Conservation (phyloP, 2,113 vertebrate species). For the Paraplagusia blochii region DNA sequence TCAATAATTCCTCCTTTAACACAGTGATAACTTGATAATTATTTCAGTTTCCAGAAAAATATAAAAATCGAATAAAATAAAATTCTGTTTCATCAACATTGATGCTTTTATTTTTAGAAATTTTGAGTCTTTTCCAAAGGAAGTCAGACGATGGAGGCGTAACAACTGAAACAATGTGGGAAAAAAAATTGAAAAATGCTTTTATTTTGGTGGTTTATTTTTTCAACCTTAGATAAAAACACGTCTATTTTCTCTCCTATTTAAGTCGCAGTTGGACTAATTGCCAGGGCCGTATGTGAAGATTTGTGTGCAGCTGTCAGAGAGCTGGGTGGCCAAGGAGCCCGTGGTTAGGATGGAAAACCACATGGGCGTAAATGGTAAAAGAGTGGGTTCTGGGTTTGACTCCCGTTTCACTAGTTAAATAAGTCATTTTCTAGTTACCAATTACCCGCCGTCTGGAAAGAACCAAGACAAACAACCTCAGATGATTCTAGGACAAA, state of each 20-base stretch:
- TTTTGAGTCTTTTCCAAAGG: too few relatives aligned
- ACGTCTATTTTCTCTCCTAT: background rate
- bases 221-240: background rate
- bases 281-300: background rate
- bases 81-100: too few relatives aligned
- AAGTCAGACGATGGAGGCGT: background rate
- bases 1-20: too few relatives aligned
- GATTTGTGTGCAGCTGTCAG: background rate
- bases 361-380: background rate
- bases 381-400: background rate
- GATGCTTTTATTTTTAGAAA: too few relatives aligned
- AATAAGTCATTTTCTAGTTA: too few relatives aligned
- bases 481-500: too few relatives aligned
- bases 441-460: too few relatives aligned
- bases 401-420: background rate
- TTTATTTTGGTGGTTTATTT: background rate
- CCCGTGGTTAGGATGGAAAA: background rate
- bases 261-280: background rate
- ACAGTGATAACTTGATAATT: too few relatives aligned
- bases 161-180: background rate
- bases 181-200: background rate
- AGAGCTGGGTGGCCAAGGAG: conserved; percentile 1
- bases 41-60: too few relatives aligned
- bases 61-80: too few relatives aligned
- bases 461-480: too few relatives aligned